A percentile compares a stretch with the other conserved stretches of the same genome.
phyloP scores from a whole-genome alignment of 2,797 vertebrate species.

The Taeniopygia guttata region DNA sequence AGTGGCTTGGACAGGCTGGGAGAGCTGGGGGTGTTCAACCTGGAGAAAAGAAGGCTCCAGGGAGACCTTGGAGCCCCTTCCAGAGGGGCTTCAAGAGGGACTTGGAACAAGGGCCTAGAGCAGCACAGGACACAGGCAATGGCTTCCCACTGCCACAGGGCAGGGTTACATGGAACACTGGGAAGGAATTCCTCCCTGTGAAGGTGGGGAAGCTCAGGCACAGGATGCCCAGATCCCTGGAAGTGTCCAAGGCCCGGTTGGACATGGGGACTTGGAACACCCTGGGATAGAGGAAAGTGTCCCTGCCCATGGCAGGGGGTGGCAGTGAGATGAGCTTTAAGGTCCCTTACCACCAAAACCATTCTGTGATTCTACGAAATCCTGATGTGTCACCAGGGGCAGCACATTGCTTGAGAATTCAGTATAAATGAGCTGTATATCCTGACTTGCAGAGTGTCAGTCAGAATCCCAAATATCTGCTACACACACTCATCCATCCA shows the following conservation, averaged over 20 bases:
- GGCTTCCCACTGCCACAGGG: not conserved
- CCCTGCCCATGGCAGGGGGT: not conserved
- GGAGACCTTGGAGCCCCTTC: not conserved
- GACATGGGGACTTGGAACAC: accelerated
- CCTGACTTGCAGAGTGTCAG: not conserved
- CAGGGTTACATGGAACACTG: accelerated
- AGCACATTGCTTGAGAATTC: not conserved
- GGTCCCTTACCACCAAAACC: not conserved
- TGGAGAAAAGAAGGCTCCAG: not conserved
- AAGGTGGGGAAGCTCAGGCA: not conserved
- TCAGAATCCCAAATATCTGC: not conserved
- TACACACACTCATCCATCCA: not conserved
- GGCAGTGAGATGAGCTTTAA: accelerated
- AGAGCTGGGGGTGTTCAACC: not conserved
- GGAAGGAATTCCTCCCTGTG: accelerated
- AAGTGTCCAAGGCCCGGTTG: not conserved
- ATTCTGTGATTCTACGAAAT: not conserved
- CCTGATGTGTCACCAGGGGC: not conserved
- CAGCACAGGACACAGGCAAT: not conserved
- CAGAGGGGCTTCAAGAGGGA: not conserved
- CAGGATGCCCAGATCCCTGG: not conserved
- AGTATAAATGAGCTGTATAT: accelerated
- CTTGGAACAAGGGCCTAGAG: not conserved
- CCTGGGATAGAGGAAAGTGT: not conserved
- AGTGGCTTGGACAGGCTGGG: not conserved